Evolutionary conservation across 2,797 vertebrate genomes (phyloP).

Genomic region (Bradypus variegatus): DNA sequence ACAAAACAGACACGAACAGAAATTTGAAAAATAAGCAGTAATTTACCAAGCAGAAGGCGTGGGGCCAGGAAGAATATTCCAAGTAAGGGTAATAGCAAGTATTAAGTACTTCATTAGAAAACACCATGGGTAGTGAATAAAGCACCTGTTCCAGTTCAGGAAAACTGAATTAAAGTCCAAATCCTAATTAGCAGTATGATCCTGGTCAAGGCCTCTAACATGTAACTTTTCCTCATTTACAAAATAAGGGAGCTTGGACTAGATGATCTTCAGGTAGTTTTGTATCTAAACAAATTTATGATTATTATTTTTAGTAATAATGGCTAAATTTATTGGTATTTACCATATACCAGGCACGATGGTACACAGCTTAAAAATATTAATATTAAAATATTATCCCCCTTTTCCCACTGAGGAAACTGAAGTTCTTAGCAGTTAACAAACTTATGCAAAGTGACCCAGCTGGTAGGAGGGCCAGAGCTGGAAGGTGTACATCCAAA

Average conservation of each 20-base stretch:
- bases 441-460: neutral
- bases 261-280: neutral
- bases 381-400: neutral
- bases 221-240: neutral
- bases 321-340: neutral
- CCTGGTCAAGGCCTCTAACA: neutral
- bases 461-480: neutral
- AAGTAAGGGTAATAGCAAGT: neutral
- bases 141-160: neutral
- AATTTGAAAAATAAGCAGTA: slow-evolving; percentile 2
- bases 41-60: neutral
- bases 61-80: neutral
- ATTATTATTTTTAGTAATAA: neutral
- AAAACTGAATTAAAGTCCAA: slow-evolving; percentile 7
- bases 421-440: neutral
- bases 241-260: neutral
- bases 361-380: neutral
- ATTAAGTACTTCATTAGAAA: slow-evolving; percentile 14
- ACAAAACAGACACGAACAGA: neutral
- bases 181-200: neutral
- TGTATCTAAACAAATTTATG: neutral
- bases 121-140: neutral
- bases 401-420: neutral
- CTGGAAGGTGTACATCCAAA: neutral
- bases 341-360: neutral